Evolutionary conservation across 1,140 invertebrate species (phyloP), one percentile per base, ranked within the genome.

Genomic region (Bombus pyrosoma): DNA sequence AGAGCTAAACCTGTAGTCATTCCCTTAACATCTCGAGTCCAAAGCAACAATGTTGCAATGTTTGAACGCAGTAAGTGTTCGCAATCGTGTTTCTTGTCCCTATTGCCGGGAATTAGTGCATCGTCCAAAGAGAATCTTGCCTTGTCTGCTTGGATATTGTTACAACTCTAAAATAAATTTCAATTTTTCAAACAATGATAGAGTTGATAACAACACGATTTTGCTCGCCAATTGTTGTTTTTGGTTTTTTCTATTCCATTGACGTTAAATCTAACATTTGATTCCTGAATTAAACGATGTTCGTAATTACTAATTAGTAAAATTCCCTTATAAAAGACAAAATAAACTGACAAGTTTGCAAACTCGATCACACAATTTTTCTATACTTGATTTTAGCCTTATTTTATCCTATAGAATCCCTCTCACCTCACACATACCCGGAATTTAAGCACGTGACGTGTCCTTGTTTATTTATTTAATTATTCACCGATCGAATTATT

Each of bases 1-100:
- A 32, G 34, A 78, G 13, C 0, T 15, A 25, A 34, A 93, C 93
- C 90, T 75, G 77, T 93, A 0, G 87, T 82, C 92, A 93, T 94
- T 74, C 83, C 77, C 71, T 75, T 92, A 6, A 43, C 28, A 9
- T 89, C 68, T 34, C 74, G 81, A 74, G 92, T 86, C 93, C 93
- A 93, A 0, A 77, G 72, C 10, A 93, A 64, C 10, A 93, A 22
- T 0, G 82, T 64, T 3, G 1, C 71, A 5, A 93, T 76, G 43
- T 87, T 92, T 0, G 86, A 72, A 41, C 75, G 73, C 15, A 93
- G 53, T 3, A 76, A 75, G 59, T 62, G 81, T 3, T 92, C 87
- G 53, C 93, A 93, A 37, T 91, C 76, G 62, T 87, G 92, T 12
- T 86, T 39, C 34, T 62, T 86, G 34, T 87, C 73, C 1, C 57